phyloP scores from a whole-genome alignment of 1,140 invertebrate species.

The Phenacoccus solenopsis region DNA sequence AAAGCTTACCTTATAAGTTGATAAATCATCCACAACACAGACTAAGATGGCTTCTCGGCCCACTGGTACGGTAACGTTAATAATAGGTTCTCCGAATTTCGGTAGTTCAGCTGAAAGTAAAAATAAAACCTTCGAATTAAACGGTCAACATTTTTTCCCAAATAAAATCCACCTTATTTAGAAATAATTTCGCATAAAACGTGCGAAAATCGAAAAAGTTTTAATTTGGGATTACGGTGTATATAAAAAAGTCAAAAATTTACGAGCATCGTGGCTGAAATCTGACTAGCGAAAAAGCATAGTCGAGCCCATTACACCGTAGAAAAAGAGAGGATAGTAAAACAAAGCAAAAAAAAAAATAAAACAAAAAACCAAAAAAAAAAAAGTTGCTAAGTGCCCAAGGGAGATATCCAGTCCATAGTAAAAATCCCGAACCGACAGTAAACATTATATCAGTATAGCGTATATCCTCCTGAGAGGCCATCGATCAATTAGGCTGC shows the following conservation, averaged over 20 bases:
- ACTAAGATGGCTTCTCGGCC: constrained; percentile 69
- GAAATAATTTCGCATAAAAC: not conserved
- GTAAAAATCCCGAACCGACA: constrained; percentile 14
- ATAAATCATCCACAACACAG: constrained; percentile 69
- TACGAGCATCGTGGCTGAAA: no score
- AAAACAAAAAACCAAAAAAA: not conserved
- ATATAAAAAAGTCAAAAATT: constrained; percentile 4
- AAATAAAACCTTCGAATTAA: not conserved
- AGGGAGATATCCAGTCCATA: constrained; percentile 6
- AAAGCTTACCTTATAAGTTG: constrained; percentile 61
- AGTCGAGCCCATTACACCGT: not conserved
- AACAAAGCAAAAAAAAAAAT: not conserved
- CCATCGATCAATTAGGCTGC: constrained; percentile 17
- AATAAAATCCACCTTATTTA: no score
- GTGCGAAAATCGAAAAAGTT: not conserved
- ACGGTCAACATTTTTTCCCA: not conserved
- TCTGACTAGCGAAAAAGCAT: no score
- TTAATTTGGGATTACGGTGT: not conserved
- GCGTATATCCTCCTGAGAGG: constrained; percentile 14
- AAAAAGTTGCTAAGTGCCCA: constrained; percentile 4
- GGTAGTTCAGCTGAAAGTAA: constrained; percentile 47
- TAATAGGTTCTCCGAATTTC: constrained; percentile 66
- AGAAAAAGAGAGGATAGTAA: not conserved
- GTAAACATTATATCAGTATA: constrained; percentile 14
- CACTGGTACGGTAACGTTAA: constrained; percentile 67